Percentiles rank a stretch among this genome's conserved stretches.
These are phyloP conservation scores for Chrysomela aeneicollis DNA, from an alignment of 2,888 invertebrate genomes.

Conservation along the genomic window DNA sequence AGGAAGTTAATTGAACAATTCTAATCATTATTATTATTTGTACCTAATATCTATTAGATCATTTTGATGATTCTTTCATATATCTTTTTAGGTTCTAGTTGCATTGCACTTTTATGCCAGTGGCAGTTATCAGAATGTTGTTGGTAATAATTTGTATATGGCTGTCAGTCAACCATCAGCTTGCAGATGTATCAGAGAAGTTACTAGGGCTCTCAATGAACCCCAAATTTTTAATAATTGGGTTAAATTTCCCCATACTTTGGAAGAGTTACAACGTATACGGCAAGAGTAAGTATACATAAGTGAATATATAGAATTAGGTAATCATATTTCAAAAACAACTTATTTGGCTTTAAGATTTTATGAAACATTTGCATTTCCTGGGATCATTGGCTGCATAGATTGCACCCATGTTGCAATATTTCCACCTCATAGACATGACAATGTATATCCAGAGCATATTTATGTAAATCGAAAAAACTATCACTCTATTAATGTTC, in stretches of 20 bases:
- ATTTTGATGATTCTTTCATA: no score
- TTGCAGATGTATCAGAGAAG: conserved; percentile 21
- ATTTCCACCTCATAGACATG: conserved; percentile 15
- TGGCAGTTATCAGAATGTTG: conserved; percentile 26
- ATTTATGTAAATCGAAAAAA: conserved; percentile 14
- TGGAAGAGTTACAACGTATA: conserved; percentile 8
- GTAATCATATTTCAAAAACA: no score
- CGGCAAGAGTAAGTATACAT: conserved; percentile 9
- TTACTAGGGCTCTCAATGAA: conserved; percentile 24
- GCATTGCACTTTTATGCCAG: conserved; percentile 24
- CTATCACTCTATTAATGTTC: conserved; percentile 12
- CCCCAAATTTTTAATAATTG: conserved; percentile 20
- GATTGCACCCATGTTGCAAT: conserved; percentile 14
- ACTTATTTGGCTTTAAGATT: no score
- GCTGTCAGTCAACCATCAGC: conserved; percentile 24
- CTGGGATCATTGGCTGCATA: conserved; percentile 6
- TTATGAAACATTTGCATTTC: background rate
- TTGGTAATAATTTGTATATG: conserved; percentile 26
- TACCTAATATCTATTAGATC: no score
- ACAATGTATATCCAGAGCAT: conserved; percentile 6
- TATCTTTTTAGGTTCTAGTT: conserved; percentile 21
- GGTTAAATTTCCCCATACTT: conserved; percentile 21
- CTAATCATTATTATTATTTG: no score
- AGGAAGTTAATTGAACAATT: conserved; percentile 8
- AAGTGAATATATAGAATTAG: no score